Percentiles rank a stretch among this genome's conserved stretches.
These are phyloP conservation scores for Diadumene lineata DNA, from an alignment of 92 coral and sea anemone genomes.

Conservation along the genomic window DNA sequence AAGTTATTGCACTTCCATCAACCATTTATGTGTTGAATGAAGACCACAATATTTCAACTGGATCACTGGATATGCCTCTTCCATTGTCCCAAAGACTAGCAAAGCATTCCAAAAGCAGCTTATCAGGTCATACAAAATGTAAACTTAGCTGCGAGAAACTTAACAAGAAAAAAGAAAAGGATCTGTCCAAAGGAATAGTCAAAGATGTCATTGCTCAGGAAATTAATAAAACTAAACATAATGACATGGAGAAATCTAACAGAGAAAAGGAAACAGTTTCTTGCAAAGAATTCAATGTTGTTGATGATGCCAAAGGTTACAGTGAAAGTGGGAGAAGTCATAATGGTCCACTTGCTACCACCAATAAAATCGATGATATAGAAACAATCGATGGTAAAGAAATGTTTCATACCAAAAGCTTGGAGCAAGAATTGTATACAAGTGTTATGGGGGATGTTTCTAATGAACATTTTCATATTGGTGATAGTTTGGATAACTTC, in stretches of 20 bases:
- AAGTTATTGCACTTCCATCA: background rate
- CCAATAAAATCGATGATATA: background rate
- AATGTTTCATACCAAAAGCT: too few species aligned
- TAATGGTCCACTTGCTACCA: slow-evolving; percentile 2
- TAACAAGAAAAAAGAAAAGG: background rate
- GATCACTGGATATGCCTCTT: slow-evolving; percentile 16
- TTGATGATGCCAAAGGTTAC: background rate
- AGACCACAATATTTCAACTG: background rate
- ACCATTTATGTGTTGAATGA: background rate
- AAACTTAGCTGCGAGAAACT: background rate
- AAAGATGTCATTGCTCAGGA: background rate
- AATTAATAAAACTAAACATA: background rate
- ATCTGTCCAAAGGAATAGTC: background rate
- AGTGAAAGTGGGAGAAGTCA: background rate
- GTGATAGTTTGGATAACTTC: background rate
- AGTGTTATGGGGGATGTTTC: background rate
- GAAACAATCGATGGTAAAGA: background rate
- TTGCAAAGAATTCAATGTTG: background rate
- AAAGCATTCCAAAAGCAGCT: background rate
- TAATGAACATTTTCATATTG: background rate
- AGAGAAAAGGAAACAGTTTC: background rate
- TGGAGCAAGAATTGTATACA: too few species aligned
- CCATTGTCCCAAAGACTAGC: slow-evolving; percentile 44
- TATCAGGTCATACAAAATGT: too few species aligned
- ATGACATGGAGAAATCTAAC: background rate